Base-by-base conservation (phyloP, 1,140 invertebrate species). In the Globodera rostochiensis region DNA sequence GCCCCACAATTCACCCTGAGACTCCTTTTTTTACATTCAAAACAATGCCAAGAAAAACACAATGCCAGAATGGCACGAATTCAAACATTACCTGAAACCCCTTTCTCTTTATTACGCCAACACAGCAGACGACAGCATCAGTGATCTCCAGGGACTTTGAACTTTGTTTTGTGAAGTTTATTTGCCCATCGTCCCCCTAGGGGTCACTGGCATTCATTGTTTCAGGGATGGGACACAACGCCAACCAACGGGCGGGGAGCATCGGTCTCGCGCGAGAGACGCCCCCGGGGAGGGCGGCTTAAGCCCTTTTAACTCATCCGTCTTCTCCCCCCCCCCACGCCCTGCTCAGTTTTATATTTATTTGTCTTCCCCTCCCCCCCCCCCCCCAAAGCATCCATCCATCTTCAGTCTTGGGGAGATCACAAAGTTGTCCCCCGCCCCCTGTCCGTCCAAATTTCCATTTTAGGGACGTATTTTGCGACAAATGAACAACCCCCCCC, bases 281-380 rank as follows among this genome's bases (percentile, higher is more conserved):
- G 57, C 19, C 57, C 36, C 6, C 57, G 57, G 57, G 13, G 15
- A 15, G 57, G 57, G 57, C 57, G 57, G 57, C 57, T 64, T 64
- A 64, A 19, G 57, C 57, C 57, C 57, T 64, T 64, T 64, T 64
- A 64, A 64, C 57, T 64, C 57, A 60, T 60, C 57, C 57, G 57
- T 60, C 57, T 60, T 60, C 57, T 15, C 57, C 15, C 57, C 13
- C 15, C 11, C 57, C 57, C 57, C 11, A 15, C 7, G 50, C 50
- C 50, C 50, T 8, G 7, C 50, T 60, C 57, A 60, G 57, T 60
- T 60, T 60, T 60, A 60, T 60, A 60, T 60, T 60, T 60, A 60
- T 60, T 60, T 60, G 57, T 15, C 57, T 60, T 60, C 57, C 57
- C 50, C 50, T 53, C 13, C 50, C 50, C 8, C 13, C 50, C 8